Conservation (phyloP, 2,888 invertebrate genomes). For the Acheta domesticus region DNA sequence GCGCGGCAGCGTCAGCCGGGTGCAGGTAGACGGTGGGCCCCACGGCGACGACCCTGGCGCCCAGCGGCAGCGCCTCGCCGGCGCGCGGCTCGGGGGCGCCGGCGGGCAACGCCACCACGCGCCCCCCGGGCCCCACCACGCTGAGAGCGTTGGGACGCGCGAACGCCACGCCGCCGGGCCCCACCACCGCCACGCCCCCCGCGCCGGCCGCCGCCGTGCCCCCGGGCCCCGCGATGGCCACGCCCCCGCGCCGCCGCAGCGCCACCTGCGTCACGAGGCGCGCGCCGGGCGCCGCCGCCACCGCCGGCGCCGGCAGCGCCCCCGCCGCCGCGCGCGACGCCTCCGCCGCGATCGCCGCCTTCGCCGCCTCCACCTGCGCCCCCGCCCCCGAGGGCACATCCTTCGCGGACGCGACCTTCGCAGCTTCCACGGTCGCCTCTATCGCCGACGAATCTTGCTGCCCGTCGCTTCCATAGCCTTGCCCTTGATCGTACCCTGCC, state of each 20-base stretch:
- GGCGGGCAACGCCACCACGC: constrained; percentile 53
- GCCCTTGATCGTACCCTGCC: background rate
- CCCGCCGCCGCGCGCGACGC: background rate
- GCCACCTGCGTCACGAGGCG: background rate
- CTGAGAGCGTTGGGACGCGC: constrained; percentile 72
- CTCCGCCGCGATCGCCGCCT: background rate
- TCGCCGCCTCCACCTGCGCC: background rate
- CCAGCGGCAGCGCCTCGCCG: constrained; percentile 48
- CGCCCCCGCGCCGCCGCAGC: constrained; percentile 60
- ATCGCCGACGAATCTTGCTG: background rate
- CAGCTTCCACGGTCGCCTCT: background rate
- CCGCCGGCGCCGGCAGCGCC: background rate
- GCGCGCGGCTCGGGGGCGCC: constrained; percentile 20
- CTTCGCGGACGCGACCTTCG: background rate
- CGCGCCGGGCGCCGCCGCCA: background rate
- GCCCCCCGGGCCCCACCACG: constrained; percentile 70
- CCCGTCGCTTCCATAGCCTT: too few relatives aligned
- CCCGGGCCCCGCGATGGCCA: constrained; percentile 78
- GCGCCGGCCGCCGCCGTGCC: constrained; percentile 75
- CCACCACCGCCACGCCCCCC: constrained; percentile 76
- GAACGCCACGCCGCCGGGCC: constrained; percentile 72
- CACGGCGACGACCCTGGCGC: constrained; percentile 68
- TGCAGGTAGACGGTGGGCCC: constrained; percentile 72
- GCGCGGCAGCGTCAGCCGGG: constrained; percentile 27
- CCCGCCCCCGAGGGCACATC: background rate